A percentile compares a stretch with the other conserved stretches of the same genome.
Evolutionary conservation across 2,797 vertebrate genomes (phyloP).

Genomic region (Cheirogaleus major): DNA sequence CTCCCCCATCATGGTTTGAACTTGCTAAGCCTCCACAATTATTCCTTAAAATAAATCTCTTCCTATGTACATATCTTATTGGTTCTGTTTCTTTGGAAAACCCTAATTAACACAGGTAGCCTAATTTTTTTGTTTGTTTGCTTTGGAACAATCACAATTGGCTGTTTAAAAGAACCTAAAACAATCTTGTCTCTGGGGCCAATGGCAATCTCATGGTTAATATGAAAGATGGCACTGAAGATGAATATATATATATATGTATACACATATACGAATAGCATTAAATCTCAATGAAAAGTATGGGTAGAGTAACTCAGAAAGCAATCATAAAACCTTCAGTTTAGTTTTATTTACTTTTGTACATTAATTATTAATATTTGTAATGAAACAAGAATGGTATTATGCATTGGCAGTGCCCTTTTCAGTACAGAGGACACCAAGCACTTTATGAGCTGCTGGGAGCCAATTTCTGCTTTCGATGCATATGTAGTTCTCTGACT

Average conservation of each 20-base stretch:
- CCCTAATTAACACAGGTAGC: neutral
- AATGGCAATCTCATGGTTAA: slow-evolving; percentile 41
- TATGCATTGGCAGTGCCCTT: neutral
- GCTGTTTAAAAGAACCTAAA: neutral
- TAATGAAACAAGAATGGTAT: slow-evolving; percentile 28
- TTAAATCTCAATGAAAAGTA: slow-evolving; percentile 43
- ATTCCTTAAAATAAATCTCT: neutral
- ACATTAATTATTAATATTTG: slow-evolving; percentile 9
- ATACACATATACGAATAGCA: neutral
- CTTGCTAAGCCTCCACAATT: neutral
- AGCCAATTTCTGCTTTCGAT: neutral
- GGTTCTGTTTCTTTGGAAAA: neutral
- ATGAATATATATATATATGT: neutral
- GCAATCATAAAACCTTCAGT: slow-evolving; percentile 1
- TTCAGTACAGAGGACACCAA: neutral
- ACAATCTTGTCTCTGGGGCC: neutral
- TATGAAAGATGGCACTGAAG: slow-evolving; percentile 12
- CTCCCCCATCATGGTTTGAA: neutral
- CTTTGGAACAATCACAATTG: neutral
- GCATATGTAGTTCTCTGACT: neutral
- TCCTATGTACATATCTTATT: neutral
- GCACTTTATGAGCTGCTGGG: neutral
- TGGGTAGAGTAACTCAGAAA: neutral
- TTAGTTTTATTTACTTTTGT: slow-evolving; percentile 52
- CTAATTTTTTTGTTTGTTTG: neutral